A percentile compares a stretch with the other conserved stretches of the same genome.
phyloP scores from a whole-genome alignment of 92 coral and sea anemone genomes.

The Zoanthus solanderi region DNA sequence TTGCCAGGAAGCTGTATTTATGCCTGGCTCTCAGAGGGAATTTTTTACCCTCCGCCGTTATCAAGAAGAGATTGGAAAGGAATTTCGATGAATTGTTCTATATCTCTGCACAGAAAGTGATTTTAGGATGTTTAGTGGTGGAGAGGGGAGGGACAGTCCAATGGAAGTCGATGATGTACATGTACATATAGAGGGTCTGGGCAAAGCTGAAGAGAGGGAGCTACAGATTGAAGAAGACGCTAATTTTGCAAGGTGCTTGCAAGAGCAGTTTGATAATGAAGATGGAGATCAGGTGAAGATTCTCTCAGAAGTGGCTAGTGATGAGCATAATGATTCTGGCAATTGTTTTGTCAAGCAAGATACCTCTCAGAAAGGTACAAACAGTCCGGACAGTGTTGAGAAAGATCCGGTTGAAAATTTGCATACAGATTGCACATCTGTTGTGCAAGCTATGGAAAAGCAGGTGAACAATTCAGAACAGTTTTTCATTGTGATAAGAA shows the following conservation, averaged over 20 bases:
- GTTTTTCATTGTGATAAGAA: constrained; percentile 52
- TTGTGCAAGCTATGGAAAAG: constrained; percentile 53
- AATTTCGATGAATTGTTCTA: constrained; percentile 37
- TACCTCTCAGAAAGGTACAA: constrained; percentile 23
- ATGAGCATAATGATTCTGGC: constrained; percentile 5
- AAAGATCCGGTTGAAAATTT: constrained; percentile 13
- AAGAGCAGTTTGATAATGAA: constrained; percentile 28
- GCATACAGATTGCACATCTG: constrained; percentile 31
- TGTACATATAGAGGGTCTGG: constrained; percentile 7
- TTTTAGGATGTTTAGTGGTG: constrained; percentile 20
- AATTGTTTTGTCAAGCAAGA: constrained; percentile 11
- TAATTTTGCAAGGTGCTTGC: constrained; percentile 26
- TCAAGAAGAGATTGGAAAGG: constrained; percentile 61
- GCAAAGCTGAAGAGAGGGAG: constrained; percentile 12
- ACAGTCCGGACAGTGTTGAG: constrained; percentile 34
- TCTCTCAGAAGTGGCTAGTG: constrained; percentile 20
- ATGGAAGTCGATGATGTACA: constrained; percentile 14
- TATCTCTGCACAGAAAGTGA: constrained; percentile 28
- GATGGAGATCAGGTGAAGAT: constrained; percentile 7
- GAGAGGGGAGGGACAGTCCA: constrained; percentile 28
- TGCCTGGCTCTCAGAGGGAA: constrained; percentile 51
- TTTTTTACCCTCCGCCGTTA: constrained; percentile 39
- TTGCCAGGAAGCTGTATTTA: constrained; percentile 56
- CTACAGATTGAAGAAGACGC: constrained; percentile 14
- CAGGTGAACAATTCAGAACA: constrained; percentile 47